These are phyloP conservation scores for Mormyrus hasselquistii DNA, from an alignment of 2,797 vertebrate genomes.

Conservation along the genomic window DNA sequence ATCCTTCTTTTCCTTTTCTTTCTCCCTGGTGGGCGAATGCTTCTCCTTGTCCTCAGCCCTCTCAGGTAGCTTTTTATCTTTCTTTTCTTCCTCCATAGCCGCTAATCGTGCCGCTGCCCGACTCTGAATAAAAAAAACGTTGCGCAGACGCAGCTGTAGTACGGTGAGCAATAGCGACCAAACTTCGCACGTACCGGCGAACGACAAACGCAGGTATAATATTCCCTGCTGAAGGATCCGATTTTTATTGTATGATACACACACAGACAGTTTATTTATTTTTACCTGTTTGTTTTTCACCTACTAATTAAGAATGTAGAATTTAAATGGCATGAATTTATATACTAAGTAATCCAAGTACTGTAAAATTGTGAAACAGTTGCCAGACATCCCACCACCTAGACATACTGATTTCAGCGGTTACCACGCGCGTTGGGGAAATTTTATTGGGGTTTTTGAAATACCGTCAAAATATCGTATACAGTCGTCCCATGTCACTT, in stretches of 20 bases:
- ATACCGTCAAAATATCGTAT: neutral
- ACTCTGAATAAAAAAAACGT: neutral
- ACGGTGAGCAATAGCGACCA: neutral
- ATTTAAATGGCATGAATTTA: neutral
- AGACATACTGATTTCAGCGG: neutral
- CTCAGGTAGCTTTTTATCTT: slow-evolving; percentile 62
- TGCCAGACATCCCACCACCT: neutral
- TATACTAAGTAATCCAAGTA: neutral
- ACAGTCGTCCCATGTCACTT: too few relatives aligned
- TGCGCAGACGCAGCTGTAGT: neutral
- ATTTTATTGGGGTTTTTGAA: neutral
- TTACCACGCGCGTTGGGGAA: neutral
- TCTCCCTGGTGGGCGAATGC: slow-evolving; percentile 56
- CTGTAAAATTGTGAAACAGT: neutral
- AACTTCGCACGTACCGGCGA: neutral
- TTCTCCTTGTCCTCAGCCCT: slow-evolving; percentile 64
- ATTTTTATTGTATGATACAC: neutral
- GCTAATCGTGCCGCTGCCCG: neutral
- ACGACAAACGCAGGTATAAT: neutral
- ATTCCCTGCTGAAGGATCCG: neutral
- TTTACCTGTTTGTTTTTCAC: neutral
- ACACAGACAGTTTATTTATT: neutral
- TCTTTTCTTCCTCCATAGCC: slow-evolving; percentile 65
- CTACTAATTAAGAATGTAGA: neutral
- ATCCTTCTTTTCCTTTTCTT: slow-evolving; percentile 63